phyloP scores from a whole-genome alignment of 2,797 vertebrate genomes.

The Macrochelys suwanniensis region DNA sequence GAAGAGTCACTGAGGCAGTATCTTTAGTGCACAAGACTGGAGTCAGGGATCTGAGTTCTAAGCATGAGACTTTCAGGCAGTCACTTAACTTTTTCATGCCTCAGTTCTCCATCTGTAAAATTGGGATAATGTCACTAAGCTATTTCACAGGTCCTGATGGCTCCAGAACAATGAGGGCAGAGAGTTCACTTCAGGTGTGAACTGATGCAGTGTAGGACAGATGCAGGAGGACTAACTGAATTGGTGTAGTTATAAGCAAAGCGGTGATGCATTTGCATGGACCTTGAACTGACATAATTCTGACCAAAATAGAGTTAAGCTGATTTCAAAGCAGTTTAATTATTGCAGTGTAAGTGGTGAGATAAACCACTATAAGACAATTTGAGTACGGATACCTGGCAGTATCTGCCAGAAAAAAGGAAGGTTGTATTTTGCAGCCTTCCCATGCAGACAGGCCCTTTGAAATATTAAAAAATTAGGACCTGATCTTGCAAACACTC shows the following conservation, averaged over 20 bases:
- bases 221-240: neutral
- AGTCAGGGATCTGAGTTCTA: neutral
- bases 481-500: neutral
- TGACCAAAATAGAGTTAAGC: neutral
- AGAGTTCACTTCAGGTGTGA: neutral
- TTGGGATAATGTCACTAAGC: neutral
- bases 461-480: neutral
- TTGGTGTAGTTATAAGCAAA: neutral
- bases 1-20: neutral
- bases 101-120: neutral
- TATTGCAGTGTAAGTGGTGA: neutral
- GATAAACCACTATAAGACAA: neutral
- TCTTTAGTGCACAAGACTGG: neutral
- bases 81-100: neutral
- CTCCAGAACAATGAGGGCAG: neutral
- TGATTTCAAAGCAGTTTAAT: neutral
- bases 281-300: neutral
- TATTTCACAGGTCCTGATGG: neutral
- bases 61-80: neutral
- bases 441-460: neutral
- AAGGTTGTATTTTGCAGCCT: neutral
- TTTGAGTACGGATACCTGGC: neutral
- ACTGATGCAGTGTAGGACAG: neutral
- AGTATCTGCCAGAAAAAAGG: neutral
- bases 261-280: neutral